These are phyloP conservation scores for Mythimna pallens DNA, from an alignment of 2,888 invertebrate genomes.

Conservation along the genomic window DNA sequence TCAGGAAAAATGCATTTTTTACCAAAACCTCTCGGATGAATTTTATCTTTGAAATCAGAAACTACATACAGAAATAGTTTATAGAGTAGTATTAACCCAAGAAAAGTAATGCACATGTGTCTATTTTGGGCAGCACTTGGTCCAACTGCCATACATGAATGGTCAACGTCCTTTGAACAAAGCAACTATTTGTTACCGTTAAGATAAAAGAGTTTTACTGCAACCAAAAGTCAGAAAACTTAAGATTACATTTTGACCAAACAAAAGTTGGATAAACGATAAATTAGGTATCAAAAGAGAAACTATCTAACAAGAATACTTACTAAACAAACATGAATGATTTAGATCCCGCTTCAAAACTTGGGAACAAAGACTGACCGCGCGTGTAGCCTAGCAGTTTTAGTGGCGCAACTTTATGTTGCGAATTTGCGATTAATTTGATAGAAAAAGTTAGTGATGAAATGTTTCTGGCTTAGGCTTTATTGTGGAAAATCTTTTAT, in stretches of 20 bases:
- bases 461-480: slow-evolving; percentile 18
- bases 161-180: neutral
- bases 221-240: slow-evolving; percentile 15
- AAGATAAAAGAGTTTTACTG: slow-evolving; percentile 17
- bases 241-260: slow-evolving; percentile 40
- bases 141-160: too few relatives aligned
- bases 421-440: slow-evolving; percentile 30
- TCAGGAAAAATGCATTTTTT: too few relatives aligned
- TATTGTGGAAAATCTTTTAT: neutral
- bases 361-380: slow-evolving; percentile 44
- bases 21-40: too few relatives aligned
- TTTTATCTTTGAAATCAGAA: too few relatives aligned
- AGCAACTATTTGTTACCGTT: neutral
- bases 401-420: slow-evolving; percentile 26
- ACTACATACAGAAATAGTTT: too few relatives aligned
- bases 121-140: too few relatives aligned
- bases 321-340: slow-evolving; percentile 59
- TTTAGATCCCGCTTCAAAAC: slow-evolving; percentile 48
- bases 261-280: slow-evolving; percentile 45
- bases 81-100: too few relatives aligned
- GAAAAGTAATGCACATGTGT: too few relatives aligned
- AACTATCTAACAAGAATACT: slow-evolving; percentile 54
- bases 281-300: slow-evolving; percentile 48
- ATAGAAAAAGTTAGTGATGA: slow-evolving; percentile 39
- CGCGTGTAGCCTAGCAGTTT: slow-evolving; percentile 24